A percentile compares a stretch with the other conserved stretches of the same genome.
Evolutionary conservation across 2,113 vertebrate species (phyloP).

Genomic region (Caloenas nicobarica): DNA sequence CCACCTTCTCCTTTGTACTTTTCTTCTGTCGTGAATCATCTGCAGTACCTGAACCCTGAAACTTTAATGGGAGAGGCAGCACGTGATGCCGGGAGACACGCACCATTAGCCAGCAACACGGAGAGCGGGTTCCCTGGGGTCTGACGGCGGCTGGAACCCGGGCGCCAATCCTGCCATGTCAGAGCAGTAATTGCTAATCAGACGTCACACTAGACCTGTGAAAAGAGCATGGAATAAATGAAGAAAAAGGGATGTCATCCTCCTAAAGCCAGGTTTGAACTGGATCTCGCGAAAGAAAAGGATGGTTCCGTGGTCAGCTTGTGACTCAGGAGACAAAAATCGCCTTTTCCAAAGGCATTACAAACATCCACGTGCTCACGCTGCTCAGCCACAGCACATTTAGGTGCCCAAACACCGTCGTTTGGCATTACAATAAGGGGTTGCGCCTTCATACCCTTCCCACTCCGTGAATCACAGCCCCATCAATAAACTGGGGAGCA

Average conservation of each 20-base stretch:
- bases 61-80: neutral
- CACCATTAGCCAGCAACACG: conserved; percentile 41
- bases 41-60: conserved; percentile 1
- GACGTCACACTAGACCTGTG: neutral
- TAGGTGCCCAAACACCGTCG: neutral
- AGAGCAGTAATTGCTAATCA: conserved; percentile 27
- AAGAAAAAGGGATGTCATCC: neutral
- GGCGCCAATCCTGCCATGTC: neutral
- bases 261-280: neutral
- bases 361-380: accelerated
- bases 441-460: neutral
- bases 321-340: neutral
- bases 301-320: neutral
- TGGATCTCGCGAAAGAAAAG: neutral
- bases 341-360: accelerated
- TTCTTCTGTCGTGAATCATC: neutral
- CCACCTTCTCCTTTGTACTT: neutral
- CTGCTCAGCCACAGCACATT: neutral
- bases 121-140: conserved; percentile 14
- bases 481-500: neutral
- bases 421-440: neutral
- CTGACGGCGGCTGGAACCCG: neutral
- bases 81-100: conserved; percentile 6
- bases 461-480: neutral
- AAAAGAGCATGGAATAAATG: neutral